Evolutionary conservation across 53 echinoderm and acorn worm genomes (phyloP).

Genomic region (Crossaster papposus): DNA sequence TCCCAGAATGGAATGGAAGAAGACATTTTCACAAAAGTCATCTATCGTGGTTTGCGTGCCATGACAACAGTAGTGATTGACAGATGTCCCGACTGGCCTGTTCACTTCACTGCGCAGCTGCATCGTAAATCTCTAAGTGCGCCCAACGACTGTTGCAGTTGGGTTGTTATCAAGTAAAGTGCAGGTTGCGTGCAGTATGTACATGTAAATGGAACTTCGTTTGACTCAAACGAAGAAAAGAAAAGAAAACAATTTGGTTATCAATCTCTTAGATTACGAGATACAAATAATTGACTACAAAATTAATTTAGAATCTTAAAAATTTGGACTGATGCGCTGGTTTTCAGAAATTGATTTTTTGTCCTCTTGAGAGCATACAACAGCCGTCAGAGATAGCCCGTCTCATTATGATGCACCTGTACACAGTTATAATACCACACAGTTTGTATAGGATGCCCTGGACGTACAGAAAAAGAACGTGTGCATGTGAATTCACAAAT

Average conservation of each 20-base stretch:
- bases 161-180: background rate
- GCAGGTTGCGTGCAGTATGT: background rate
- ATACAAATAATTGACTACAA: too few relatives aligned
- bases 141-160: conserved; percentile 52
- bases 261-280: too few relatives aligned
- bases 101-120: conserved; percentile 65
- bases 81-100: conserved; percentile 68
- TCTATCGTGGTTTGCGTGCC: conserved; percentile 58
- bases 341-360: background rate
- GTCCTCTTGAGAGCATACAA: background rate
- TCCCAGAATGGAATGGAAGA: background rate
- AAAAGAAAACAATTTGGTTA: background rate
- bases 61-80: conserved; percentile 90
- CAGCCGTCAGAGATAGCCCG: conserved; percentile 52
- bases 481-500: conserved; percentile 64
- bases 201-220: background rate
- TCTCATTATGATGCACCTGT: conserved; percentile 68
- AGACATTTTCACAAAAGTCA: conserved; percentile 25
- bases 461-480: conserved; percentile 54
- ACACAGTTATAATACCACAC: conserved; percentile 65
- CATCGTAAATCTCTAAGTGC: conserved; percentile 22
- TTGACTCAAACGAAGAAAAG: too few relatives aligned
- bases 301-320: background rate
- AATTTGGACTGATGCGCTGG: background rate
- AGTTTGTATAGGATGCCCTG: conserved; percentile 65